Conservation (phyloP, 2,888 invertebrate genomes). For the Ferrisia virgata region DNA sequence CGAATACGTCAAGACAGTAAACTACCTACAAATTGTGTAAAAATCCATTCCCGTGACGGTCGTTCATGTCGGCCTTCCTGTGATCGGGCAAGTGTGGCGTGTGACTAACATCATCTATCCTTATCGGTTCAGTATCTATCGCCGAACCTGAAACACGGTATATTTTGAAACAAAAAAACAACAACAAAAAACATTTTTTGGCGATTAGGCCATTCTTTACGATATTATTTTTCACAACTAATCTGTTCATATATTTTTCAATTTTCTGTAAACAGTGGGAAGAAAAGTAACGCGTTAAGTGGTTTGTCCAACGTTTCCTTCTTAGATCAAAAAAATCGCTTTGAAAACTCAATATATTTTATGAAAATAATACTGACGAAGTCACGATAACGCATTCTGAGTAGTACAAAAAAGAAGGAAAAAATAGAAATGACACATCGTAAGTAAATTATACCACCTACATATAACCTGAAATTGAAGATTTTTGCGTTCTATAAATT, state of each 20-base stretch:
- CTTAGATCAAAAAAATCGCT: neutral
- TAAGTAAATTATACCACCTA: constrained; percentile 20
- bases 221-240: neutral
- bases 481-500: constrained; percentile 20
- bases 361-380: neutral
- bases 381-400: constrained; percentile 8
- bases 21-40: neutral
- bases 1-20: too few relatives aligned
- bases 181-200: neutral
- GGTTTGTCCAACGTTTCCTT: neutral
- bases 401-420: neutral
- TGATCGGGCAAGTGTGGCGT: neutral
- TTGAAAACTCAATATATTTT: neutral
- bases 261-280: neutral
- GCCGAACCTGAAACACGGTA: neutral
- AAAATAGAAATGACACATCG: constrained; percentile 22
- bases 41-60: constrained; percentile 1
- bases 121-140: neutral
- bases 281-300: neutral
- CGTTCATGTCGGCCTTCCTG: neutral
- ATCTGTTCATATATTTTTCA: neutral
- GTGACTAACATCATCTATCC: neutral
- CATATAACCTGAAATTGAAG: constrained; percentile 17
- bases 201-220: neutral
- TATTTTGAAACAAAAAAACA: neutral